Evolutionary conservation across 2,888 invertebrate genomes (phyloP).

Genomic region (Microchrysa polita): DNA sequence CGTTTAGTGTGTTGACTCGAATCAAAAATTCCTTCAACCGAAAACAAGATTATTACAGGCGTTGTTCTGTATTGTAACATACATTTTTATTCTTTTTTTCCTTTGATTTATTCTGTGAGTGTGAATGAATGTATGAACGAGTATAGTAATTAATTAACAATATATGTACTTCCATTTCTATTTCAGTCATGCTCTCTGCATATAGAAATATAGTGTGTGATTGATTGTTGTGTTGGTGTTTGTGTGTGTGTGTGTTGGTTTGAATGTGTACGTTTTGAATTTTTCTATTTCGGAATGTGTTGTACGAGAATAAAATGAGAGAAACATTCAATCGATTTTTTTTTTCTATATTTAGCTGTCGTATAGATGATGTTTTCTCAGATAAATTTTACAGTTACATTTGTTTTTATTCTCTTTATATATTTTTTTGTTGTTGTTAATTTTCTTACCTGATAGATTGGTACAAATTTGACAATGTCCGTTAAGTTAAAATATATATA

Average conservation of each 20-base stretch:
- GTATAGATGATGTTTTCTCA: neutral
- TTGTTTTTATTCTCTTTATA: neutral
- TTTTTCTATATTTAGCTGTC: too few relatives aligned
- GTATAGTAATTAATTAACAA: too few relatives aligned
- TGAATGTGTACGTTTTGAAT: neutral
- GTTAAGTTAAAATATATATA: slow-evolving; percentile 5
- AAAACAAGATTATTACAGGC: neutral
- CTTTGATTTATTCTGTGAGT: neutral
- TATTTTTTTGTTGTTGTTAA: neutral
- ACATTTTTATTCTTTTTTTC: neutral
- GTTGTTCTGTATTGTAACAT: neutral
- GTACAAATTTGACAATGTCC: neutral
- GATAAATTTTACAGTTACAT: neutral
- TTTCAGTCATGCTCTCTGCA: slow-evolving; percentile 2
- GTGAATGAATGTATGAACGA: too few relatives aligned
- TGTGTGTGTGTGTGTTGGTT: neutral
- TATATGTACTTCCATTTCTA: slow-evolving; percentile 5
- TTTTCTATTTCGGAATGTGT: neutral
- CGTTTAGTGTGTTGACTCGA: slow-evolving; percentile 7
- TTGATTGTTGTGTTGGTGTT: neutral
- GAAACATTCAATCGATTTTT: too few relatives aligned
- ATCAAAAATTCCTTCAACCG: slow-evolving; percentile 7
- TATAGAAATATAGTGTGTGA: neutral
- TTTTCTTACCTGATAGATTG: slow-evolving; percentile 6
- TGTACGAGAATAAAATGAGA: neutral